Evolutionary conservation across 2,113 vertebrate genomes (phyloP).

Genomic region (Heterotilapia buettikoferi): DNA sequence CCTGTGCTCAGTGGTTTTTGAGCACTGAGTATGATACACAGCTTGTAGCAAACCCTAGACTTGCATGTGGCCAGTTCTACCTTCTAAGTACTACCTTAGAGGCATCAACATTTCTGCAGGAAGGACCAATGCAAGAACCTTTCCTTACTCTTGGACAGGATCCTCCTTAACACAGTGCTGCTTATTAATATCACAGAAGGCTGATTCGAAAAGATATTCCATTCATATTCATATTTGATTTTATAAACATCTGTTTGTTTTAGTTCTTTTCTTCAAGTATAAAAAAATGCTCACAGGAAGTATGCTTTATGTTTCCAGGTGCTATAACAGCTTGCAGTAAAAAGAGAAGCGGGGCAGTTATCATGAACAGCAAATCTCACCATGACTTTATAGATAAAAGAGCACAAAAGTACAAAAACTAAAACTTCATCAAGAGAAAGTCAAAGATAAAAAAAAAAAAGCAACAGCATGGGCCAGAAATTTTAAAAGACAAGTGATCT

Average conservation of each 20-base stretch:
- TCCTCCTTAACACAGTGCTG: background rate
- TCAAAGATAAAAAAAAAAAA: background rate
- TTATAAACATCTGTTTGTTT: background rate
- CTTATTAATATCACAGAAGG: background rate
- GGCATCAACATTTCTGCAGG: background rate
- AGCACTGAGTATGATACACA: background rate
- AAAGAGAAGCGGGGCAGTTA: slow-evolving; percentile 17
- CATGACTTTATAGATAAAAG: background rate
- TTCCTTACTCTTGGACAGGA: background rate
- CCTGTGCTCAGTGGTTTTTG: background rate
- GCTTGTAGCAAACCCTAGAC: background rate
- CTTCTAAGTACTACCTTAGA: background rate
- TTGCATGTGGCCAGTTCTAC: background rate
- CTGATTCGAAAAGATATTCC: background rate
- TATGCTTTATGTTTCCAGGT: slow-evolving; percentile 41
- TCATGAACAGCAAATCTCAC: background rate
- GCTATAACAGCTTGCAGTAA: slow-evolving; percentile 48
- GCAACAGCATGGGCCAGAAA: background rate
- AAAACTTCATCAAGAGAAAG: background rate
- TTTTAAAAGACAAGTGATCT: background rate
- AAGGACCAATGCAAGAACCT: background rate
- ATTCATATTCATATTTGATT: background rate
- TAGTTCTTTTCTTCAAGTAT: background rate
- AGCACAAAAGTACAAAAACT: background rate
- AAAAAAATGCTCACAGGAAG: background rate